Conservation (phyloP, 2,113 vertebrate genomes). For the Aviceda subcristata region DNA sequence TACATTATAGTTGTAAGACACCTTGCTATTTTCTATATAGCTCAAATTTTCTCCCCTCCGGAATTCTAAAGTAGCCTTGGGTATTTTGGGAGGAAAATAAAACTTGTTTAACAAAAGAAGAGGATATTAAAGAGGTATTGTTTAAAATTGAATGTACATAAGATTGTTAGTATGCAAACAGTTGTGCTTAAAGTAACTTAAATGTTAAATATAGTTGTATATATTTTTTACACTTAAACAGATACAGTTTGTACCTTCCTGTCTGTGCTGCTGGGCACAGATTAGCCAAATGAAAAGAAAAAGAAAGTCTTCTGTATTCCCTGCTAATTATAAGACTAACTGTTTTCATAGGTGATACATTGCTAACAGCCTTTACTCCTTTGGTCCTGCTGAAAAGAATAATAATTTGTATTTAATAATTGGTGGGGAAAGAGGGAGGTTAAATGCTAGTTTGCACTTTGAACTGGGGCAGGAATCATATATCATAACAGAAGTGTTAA, state of each 20-base stretch:
- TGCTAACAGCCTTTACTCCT: neutral
- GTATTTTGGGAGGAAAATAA: slow-evolving; percentile 60
- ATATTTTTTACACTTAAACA: slow-evolving; percentile 72
- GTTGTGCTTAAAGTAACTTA: slow-evolving; percentile 76
- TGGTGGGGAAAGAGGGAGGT: neutral
- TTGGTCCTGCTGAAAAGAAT: neutral
- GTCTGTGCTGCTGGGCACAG: neutral
- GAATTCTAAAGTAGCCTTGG: slow-evolving; percentile 56
- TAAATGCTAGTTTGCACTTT: neutral
- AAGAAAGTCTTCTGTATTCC: neutral
- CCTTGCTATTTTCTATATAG: slow-evolving; percentile 56
- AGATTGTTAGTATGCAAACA: slow-evolving; percentile 62
- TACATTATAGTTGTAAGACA: slow-evolving; percentile 21
- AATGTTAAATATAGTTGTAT: slow-evolving; percentile 77
- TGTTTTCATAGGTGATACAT: neutral
- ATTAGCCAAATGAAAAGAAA: slow-evolving; percentile 4
- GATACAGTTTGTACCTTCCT: slow-evolving; percentile 59
- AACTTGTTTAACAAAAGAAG: slow-evolving; percentile 32
- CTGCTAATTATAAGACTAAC: neutral
- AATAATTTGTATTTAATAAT: neutral
- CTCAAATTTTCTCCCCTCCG: slow-evolving; percentile 6
- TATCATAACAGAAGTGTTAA: neutral
- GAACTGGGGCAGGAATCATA: neutral
- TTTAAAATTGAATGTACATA: slow-evolving; percentile 72
- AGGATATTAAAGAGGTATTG: slow-evolving; percentile 62